Base-by-base conservation (phyloP, 2,888 invertebrate species). In the Sthenelais limicola region DNA sequence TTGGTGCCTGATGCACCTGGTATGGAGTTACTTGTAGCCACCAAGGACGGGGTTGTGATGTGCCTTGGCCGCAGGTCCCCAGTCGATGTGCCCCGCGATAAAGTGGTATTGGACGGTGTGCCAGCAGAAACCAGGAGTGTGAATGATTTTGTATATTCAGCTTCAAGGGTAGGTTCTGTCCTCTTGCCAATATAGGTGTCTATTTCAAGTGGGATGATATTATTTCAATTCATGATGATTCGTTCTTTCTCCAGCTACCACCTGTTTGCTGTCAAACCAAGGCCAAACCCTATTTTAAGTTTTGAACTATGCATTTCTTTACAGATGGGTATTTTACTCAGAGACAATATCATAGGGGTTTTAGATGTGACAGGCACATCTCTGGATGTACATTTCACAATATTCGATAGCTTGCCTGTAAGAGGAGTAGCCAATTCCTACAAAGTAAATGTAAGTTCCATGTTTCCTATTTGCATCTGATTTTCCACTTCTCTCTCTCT, bases 21-120 rank as follows among this genome's bases (percentile, higher is more conserved):
- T 5, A 43, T 83, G 51, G 85, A 86, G 77, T 54, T 85, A 24
- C 76, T 86, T 21, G 79, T 85, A 28, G 79, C 85, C 18, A 84
- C 85, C 28, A 82, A 78, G 70, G 86, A 86, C 74, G 86, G 85
- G 26, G 81, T 84, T 51, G 70, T 86, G n/a, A 78, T 85, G 28
- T 85, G 84, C 73, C 75, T 85, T 52, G 84, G 84, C 18, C 79
- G 76, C 9, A 28, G 71, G 30, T 30, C 51, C n/a, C 62, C 62
- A 21, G 62, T 38, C 15, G 26, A 21, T 9, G 38, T 43, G 3
- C 7, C 62, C 3, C 51, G 52, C 28, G 24, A 24, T 12, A 32
- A 43, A 7, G 62, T 26, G 9, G 68, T 69, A 52, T 28, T 68
- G 54, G 52, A 72, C 38, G 56, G 54, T 1, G 54, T 52, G 70